Evolutionary conservation across 1,140 invertebrate genomes (phyloP), one percentile per base, ranked within the genome.

Genomic region (Cydia strobilella): DNA sequence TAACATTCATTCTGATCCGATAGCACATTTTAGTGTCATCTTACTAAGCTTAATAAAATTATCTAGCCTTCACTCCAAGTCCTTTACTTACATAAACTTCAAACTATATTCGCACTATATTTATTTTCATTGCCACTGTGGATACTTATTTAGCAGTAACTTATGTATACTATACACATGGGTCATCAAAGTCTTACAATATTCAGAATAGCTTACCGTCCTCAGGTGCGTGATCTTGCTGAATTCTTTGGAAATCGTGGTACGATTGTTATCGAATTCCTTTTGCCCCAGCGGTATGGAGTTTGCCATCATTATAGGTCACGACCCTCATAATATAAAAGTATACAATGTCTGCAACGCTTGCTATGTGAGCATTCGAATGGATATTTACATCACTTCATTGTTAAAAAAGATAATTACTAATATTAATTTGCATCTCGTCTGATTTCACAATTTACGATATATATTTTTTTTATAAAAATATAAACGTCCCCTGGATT

Each of bases 231-330:
- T 69, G 65, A 69, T 42, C 65, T 69, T 39, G 31, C 15, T 35
- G 31, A 69, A 69, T 69, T 69, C 65, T 69, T 69, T n/a, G 31
- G 7, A 69, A 69, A 69, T 69, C 65, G 31, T 69, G 65, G 65
- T 35, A 18, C 31, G 65, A 69, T 69, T 42, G 65, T 69, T 35
- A 69, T 69, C 65, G 65, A 69, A 69, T 69, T 69, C 65, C 65
- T 66, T 66, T 35, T 35, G 65, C 65, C 20, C 27, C 65, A 42
- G 13, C 31, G 65, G 65, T 35, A 66, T 69, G 31, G 20, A 69
- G 65, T 39, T 69, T 69, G 65, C 65, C 65, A 69, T 69, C 65
- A 69, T 69, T 69, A 69, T 69, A 69, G 65, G 65, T 69, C 65
- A 69, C 31, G 65, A 69, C 65, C 65, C 65, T 69, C 65, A 35